These are phyloP conservation scores for Eubucco bourcierii DNA, from an alignment of 2,113 vertebrate genomes.

Conservation along the genomic window DNA sequence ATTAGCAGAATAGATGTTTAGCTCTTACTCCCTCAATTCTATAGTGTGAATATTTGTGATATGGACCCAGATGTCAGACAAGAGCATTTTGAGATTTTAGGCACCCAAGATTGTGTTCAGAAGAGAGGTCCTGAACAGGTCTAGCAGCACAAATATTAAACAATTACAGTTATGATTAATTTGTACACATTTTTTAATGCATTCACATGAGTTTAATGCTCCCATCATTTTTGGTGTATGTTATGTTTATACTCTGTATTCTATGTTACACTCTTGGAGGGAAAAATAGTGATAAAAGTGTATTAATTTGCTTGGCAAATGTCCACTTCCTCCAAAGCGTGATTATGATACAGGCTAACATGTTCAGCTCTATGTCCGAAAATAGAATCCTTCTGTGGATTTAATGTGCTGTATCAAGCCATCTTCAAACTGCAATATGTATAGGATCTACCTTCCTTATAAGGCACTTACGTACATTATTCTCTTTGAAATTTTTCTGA, in stretches of 20 bases:
- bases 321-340: neutral
- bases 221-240: neutral
- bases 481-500: conserved; percentile 58
- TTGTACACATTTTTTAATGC: neutral
- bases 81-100: neutral
- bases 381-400: neutral
- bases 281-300: neutral
- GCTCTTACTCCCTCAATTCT: neutral
- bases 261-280: neutral
- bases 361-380: neutral
- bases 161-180: neutral
- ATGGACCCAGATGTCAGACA: neutral
- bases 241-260: neutral
- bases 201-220: neutral
- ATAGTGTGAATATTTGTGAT: neutral
- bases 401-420: conserved; percentile 15
- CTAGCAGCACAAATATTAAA: neutral
- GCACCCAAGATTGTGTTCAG: neutral
- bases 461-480: conserved; percentile 3
- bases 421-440: conserved; percentile 72
- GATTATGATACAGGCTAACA: neutral
- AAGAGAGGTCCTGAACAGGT: neutral
- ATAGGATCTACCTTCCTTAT: conserved; percentile 38
- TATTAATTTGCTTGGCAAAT: neutral
- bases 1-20: neutral